Evolutionary conservation across 2,888 invertebrate species (phyloP), one percentile per base, ranked within the genome.

Genomic region (Stegophylla sp.): DNA sequence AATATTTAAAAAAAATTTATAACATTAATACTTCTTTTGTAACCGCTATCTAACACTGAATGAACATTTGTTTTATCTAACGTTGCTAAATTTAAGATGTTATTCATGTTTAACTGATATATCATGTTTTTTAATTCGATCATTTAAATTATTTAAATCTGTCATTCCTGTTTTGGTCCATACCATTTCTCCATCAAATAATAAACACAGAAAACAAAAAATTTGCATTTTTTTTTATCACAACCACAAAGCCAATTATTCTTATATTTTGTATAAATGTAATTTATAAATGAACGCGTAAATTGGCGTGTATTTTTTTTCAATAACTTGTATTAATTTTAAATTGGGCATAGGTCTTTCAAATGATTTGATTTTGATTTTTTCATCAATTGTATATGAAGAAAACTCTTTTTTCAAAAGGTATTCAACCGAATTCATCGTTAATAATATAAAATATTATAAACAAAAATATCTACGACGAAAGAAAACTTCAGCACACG

Each of bases 361-460:
- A 17, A n/a, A 28, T 41, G 17, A 34, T 63, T 63, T 63, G 17
- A 63, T 63, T n/a, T n/a, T 63, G n/a, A 34, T 41, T 63, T 63
- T 41, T 41, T 63, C n/a, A 41, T 63, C 63, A 9, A 63, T 17
- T 17, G 41, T 41, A 41, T 41, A n/a, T 41, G n/a, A 63, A 63
- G 63, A 63, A 41, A 63, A 63, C 20, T 17, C 34, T 59, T 59
- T 59, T 23, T 59, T 20, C 23, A 59, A 23, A 59, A 59, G 51
- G n/a, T 53, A n/a, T 53, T 53, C 51, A 59, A 59, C 59, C 10
- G 59, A 59, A 59, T 59, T 59, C n/a, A n/a, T n/a, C n/a, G n/a
- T n/a, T n/a, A n/a, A n/a, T n/a, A n/a, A n/a, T n/a, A n/a, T n/a
- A n/a, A n/a, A n/a, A n/a, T n/a, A n/a, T n/a, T n/a, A n/a, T n/a